phyloP scores from a whole-genome alignment of 2,113 vertebrate genomes.

The Pithys albifrons region DNA sequence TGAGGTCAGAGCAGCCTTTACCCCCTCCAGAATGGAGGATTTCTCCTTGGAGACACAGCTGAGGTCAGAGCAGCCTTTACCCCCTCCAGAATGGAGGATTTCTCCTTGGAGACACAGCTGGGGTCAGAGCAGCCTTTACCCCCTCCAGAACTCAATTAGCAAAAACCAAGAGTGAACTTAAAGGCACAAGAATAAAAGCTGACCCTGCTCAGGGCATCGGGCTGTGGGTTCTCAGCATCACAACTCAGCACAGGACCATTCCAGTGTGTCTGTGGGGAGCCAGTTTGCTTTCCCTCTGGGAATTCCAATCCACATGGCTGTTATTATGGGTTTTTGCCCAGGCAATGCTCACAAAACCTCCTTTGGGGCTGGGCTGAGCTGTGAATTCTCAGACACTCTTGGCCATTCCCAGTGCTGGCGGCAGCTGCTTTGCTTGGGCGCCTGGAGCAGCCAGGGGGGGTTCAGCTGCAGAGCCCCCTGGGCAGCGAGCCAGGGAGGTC shows the following conservation, averaged over 20 bases:
- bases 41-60: too few relatives aligned
- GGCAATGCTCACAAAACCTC: neutral
- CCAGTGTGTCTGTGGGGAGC: neutral
- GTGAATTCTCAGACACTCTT: neutral
- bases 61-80: too few relatives aligned
- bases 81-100: neutral
- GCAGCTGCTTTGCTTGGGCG: neutral
- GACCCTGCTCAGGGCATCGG: rapidly evolving
- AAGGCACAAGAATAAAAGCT: neutral
- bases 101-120: neutral
- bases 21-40: too few relatives aligned
- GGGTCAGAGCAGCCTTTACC: neutral
- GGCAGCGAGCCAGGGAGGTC: neutral
- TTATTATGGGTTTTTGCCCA: neutral
- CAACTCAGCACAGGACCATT: neutral
- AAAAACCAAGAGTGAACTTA: neutral
- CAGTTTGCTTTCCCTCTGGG: neutral
- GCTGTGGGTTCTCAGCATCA: neutral
- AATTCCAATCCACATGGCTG: neutral
- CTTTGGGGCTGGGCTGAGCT: neutral
- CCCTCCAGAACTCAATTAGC: neutral
- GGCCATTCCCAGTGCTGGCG: neutral
- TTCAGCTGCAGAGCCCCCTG: neutral
- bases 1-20: too few relatives aligned
- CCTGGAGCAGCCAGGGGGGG: neutral